Conservation (phyloP, 1,140 invertebrate genomes). For the Zaprionus gabonicus region DNA sequence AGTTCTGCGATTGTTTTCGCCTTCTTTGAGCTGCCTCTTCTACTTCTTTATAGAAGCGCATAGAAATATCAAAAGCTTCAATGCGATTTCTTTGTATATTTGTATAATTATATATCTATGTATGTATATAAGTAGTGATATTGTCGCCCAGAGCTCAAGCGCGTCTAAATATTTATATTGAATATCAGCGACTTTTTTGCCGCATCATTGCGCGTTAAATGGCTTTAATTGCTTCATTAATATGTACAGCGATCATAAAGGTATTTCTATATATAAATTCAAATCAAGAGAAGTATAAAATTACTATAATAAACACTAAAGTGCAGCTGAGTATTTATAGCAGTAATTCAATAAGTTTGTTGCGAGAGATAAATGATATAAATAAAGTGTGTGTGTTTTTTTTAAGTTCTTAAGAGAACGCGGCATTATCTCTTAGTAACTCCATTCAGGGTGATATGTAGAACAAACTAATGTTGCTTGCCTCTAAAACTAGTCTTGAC, state of each 20-base stretch:
- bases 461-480: slow-evolving; percentile 19
- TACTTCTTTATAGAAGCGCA: slow-evolving; percentile 40
- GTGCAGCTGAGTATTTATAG: not conserved
- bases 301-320: not conserved
- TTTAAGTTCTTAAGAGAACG: not conserved
- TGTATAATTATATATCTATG: slow-evolving; percentile 12
- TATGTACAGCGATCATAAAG: slow-evolving; percentile 46
- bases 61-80: slow-evolving; percentile 39
- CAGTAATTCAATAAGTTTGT: not conserved
- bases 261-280: slow-evolving; percentile 31
- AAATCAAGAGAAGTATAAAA: slow-evolving; percentile 17
- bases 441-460: not conserved
- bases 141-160: slow-evolving; percentile 26
- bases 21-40: slow-evolving; percentile 36
- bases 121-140: slow-evolving; percentile 8
- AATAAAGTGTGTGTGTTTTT: not conserved
- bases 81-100: slow-evolving; percentile 22
- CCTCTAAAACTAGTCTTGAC: slow-evolving; percentile 18
- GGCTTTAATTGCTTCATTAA: slow-evolving; percentile 66
- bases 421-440: not conserved
- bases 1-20: slow-evolving; percentile 64
- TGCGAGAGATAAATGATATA: not conserved
- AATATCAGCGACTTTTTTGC: slow-evolving; percentile 31
- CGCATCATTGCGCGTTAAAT: slow-evolving; percentile 42
- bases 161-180: slow-evolving; percentile 36